These are phyloP conservation scores for Nomia melanderi DNA, from an alignment of 1,140 invertebrate species.

Conservation along the genomic window DNA sequence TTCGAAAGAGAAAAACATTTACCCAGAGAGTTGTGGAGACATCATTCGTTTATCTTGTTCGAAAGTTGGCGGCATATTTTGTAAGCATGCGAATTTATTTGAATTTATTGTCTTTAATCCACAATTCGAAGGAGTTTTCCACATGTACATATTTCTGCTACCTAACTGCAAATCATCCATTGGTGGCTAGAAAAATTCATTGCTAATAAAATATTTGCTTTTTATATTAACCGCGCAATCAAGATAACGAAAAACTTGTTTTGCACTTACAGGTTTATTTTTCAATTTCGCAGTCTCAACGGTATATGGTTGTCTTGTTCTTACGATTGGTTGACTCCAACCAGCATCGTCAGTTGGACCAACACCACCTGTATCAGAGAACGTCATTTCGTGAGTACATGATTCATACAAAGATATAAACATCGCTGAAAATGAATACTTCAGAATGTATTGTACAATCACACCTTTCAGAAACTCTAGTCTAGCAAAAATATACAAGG, in stretches of 20 bases:
- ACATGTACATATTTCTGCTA: slow-evolving; percentile 72
- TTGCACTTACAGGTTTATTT: slow-evolving; percentile 76
- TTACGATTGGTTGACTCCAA: slow-evolving; percentile 72
- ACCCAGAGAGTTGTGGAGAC: slow-evolving; percentile 74
- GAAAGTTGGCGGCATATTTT: slow-evolving; percentile 67
- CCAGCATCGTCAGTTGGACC: slow-evolving; percentile 73
- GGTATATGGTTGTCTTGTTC: slow-evolving; percentile 72
- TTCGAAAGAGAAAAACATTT: slow-evolving; percentile 48
- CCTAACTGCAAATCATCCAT: slow-evolving; percentile 80
- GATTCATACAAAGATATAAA: background rate
- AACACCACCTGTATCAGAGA: slow-evolving; percentile 56
- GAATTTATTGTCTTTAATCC: slow-evolving; percentile 62
- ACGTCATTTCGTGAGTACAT: background rate
- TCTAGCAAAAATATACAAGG: slow-evolving; percentile 56
- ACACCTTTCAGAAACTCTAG: slow-evolving; percentile 68
- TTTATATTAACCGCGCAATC: background rate
- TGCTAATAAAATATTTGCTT: background rate
- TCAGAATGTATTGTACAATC: slow-evolving; percentile 41
- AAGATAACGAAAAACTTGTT: background rate
- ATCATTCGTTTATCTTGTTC: slow-evolving; percentile 77
- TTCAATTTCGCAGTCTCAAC: slow-evolving; percentile 82
- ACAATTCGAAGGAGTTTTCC: slow-evolving; percentile 62
- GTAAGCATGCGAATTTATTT: slow-evolving; percentile 80
- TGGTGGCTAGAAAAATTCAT: slow-evolving; percentile 65
- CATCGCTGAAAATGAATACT: background rate